Evolutionary conservation across 2,888 invertebrate species (phyloP).

Genomic region (Blastobasis lacticolella): DNA sequence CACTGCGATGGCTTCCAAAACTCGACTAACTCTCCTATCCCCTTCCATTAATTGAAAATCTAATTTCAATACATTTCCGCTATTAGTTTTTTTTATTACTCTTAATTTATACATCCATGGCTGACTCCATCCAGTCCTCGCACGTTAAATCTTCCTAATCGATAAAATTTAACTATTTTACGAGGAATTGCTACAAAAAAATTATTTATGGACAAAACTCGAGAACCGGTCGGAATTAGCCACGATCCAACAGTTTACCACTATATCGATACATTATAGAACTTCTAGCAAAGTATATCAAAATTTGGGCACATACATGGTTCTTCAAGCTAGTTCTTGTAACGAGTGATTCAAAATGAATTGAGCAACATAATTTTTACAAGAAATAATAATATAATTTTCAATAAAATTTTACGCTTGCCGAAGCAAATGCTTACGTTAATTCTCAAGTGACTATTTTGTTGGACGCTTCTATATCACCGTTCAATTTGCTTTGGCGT

Average conservation of each 20-base stretch:
- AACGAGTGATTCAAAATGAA: too few species aligned
- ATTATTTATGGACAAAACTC: neutral
- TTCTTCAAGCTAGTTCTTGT: conserved; percentile 3
- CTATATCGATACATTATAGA: conserved; percentile 7
- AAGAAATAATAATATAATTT: too few species aligned
- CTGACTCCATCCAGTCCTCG: conserved; percentile 4
- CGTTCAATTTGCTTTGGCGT: too few species aligned
- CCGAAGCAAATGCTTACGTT: too few species aligned
- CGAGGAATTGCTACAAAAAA: neutral
- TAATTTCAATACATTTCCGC: neutral
- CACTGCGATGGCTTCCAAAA: too few species aligned
- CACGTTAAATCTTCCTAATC: neutral
- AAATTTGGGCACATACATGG: conserved; percentile 16
- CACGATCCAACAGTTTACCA: conserved; percentile 2
- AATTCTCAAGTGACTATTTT: too few species aligned
- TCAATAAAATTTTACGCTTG: too few species aligned
- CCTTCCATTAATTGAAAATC: too few species aligned
- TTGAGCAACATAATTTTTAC: too few species aligned
- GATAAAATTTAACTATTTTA: neutral
- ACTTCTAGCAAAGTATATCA: conserved; percentile 13
- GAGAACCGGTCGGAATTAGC: conserved; percentile 1
- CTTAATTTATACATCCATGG: conserved; percentile 3
- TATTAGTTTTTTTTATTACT: neutral
- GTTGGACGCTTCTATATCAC: too few species aligned
- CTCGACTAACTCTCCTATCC: too few species aligned